These are phyloP conservation scores for Channa argus DNA, from an alignment of 2,113 vertebrate genomes.

Conservation along the genomic window DNA sequence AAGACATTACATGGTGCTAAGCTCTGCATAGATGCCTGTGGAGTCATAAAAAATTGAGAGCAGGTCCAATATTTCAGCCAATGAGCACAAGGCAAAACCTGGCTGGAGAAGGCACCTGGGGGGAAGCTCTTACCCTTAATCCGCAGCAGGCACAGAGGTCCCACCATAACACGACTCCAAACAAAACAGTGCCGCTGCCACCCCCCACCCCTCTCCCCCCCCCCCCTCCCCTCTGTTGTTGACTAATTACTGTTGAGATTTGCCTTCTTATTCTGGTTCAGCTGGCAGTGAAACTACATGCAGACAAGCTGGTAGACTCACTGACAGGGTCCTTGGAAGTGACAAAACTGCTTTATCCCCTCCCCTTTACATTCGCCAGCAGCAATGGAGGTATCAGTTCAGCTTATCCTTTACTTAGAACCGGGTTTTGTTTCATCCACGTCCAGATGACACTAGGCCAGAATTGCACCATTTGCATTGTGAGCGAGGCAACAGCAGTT, in stretches of 20 bases:
- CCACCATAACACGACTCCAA: slow-evolving; percentile 44
- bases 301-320: slow-evolving; percentile 36
- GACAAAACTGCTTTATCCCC: slow-evolving; percentile 42
- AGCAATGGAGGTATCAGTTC: slow-evolving; percentile 38
- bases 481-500: slow-evolving; percentile 5
- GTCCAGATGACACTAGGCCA: slow-evolving; percentile 26
- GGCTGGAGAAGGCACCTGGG: slow-evolving; percentile 41
- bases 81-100: slow-evolving; percentile 48
- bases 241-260: slow-evolving; percentile 60
- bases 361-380: slow-evolving; percentile 15
- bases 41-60: slow-evolving; percentile 53
- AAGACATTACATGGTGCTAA: slow-evolving; percentile 67
- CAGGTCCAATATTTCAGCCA: slow-evolving; percentile 64
- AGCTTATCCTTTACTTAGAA: slow-evolving; percentile 23
- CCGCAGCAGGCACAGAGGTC: slow-evolving; percentile 26
- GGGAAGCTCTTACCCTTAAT: slow-evolving; percentile 47
- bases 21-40: slow-evolving; percentile 62
- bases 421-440: slow-evolving; percentile 32
- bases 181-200: slow-evolving; percentile 49
- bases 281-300: slow-evolving; percentile 53
- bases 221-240: slow-evolving; percentile 62
- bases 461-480: slow-evolving; percentile 35
- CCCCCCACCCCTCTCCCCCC: too few species aligned
- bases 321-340: slow-evolving; percentile 41
- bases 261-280: slow-evolving; percentile 62